Percentiles rank a stretch among this genome's conserved stretches.
Evolutionary conservation across 2,888 invertebrate species (phyloP).

Genomic region (Oasisia sp.): DNA sequence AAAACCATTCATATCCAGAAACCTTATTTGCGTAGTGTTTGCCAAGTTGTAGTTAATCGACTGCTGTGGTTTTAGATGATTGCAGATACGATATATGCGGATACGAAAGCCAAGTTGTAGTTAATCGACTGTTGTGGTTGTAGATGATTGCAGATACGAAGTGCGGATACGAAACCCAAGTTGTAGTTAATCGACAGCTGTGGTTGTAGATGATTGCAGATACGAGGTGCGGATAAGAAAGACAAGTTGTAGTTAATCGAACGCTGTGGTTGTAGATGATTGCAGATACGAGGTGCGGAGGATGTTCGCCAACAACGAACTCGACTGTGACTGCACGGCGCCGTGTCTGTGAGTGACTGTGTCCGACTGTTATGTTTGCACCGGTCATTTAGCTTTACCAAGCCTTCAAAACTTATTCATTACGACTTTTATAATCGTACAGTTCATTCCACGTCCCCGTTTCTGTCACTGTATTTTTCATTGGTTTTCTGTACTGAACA

Average conservation of each 20-base stretch:
- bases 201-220: conserved; percentile 14
- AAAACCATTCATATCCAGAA: not conserved
- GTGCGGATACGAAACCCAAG: not conserved
- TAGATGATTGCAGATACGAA: conserved; percentile 21
- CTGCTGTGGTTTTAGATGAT: not conserved
- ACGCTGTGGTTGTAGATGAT: not conserved
- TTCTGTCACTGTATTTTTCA: not conserved
- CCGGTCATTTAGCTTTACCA: not conserved
- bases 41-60: too few species aligned
- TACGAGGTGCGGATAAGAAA: not conserved
- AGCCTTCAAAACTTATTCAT: not conserved
- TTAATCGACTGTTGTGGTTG: not conserved
- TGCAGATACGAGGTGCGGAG: conserved; percentile 18
- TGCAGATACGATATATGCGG: not conserved
- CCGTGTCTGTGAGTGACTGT: conserved; percentile 18
- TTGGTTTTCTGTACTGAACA: too few species aligned
- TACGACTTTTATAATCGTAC: not conserved
- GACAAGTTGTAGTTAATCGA: not conserved
- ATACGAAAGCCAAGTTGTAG: too few species aligned
- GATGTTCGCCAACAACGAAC: conserved; percentile 20
- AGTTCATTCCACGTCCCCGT: not conserved
- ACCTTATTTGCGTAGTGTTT: not conserved
- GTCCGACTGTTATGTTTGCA: not conserved
- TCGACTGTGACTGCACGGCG: conserved; percentile 20
- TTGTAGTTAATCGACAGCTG: too few species aligned